A percentile compares a stretch with the other conserved stretches of the same genome.
Evolutionary conservation across 2,888 invertebrate species (phyloP).

Genomic region (Lepetodrilus schrolli): DNA sequence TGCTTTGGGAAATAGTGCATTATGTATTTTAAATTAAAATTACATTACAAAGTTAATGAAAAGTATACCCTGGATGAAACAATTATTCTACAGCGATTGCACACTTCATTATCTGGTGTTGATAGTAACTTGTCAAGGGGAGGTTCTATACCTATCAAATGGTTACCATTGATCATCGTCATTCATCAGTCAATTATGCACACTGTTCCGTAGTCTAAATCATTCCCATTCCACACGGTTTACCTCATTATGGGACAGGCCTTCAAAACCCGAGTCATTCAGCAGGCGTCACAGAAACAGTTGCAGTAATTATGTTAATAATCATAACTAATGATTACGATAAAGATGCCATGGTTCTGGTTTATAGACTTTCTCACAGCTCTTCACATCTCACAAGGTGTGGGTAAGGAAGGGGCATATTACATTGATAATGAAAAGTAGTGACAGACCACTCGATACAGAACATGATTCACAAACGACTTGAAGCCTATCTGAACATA

Average conservation of each 20-base stretch:
- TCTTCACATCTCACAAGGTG: too few relatives aligned
- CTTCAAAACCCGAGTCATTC: constrained; percentile 19
- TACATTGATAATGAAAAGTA: background rate
- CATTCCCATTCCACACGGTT: constrained; percentile 29
- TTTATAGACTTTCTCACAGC: too few relatives aligned
- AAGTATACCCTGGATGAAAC: background rate
- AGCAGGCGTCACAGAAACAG: constrained; percentile 2
- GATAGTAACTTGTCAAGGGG: constrained; percentile 9
- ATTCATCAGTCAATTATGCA: constrained; percentile 18
- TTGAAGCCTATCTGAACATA: background rate
- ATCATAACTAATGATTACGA: constrained; percentile 4
- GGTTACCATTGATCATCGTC: constrained; percentile 2
- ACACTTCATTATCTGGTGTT: background rate
- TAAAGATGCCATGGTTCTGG: too few relatives aligned
- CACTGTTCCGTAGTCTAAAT: constrained; percentile 27
- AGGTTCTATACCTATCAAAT: background rate
- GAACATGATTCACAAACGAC: background rate
- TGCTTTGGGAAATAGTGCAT: background rate
- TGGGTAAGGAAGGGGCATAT: background rate
- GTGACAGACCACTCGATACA: background rate
- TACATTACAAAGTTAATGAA: background rate
- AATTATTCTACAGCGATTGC: background rate
- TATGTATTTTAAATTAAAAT: background rate
- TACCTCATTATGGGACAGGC: constrained; percentile 21
- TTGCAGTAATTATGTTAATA: constrained; percentile 27